Evolutionary conservation across 92 coral and sea anemone species (phyloP).

Genomic region (Ricordea florida): DNA sequence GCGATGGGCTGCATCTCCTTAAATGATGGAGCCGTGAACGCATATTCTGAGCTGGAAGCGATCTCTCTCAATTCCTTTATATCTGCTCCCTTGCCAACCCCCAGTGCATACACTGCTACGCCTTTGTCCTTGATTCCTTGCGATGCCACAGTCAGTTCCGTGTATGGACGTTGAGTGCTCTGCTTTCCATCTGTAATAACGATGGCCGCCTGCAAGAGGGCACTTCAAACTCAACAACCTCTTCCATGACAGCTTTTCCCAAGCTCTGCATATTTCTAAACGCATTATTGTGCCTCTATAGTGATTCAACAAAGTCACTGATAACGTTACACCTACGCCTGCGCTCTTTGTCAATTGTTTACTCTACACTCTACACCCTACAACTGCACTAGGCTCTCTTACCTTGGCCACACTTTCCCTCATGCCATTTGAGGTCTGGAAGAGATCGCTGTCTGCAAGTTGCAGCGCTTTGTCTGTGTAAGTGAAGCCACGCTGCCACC

Average conservation of each 20-base stretch:
- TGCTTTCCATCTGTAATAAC: constrained; percentile 44
- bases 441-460: not conserved
- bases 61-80: not conserved
- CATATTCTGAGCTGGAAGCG: constrained; percentile 19
- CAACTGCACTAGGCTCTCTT: too few relatives aligned
- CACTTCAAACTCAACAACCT: too few relatives aligned
- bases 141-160: constrained; percentile 14
- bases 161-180: constrained; percentile 5
- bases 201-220: constrained; percentile 13
- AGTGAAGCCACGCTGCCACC: not conserved
- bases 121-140: constrained; percentile 26
- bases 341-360: too few relatives aligned
- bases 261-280: too few relatives aligned
- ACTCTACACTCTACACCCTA: too few relatives aligned
- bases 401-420: constrained; percentile 17
- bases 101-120: constrained; percentile 29
- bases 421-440: constrained; percentile 5
- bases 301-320: too few relatives aligned
- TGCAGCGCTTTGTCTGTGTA: constrained; percentile 18
- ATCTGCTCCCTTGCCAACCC: not conserved
- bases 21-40: not conserved
- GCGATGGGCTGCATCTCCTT: not conserved
- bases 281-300: too few relatives aligned
- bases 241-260: too few relatives aligned
- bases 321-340: too few relatives aligned